Evolutionary conservation across 2,113 vertebrate genomes (phyloP), one percentile per base, ranked within the genome.

Genomic region (Oreochromis tanganicae): DNA sequence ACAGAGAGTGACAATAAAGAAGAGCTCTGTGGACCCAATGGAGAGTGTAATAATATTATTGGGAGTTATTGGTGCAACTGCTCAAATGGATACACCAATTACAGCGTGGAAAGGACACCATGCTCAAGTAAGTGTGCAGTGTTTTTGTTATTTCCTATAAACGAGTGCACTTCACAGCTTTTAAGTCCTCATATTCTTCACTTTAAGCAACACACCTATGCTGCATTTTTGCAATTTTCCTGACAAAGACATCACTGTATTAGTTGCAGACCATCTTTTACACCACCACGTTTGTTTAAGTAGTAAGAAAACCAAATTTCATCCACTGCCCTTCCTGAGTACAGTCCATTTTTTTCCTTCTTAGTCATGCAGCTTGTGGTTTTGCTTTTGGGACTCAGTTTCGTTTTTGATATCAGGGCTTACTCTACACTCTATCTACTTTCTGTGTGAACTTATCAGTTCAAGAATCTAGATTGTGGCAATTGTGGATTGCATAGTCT

Each of bases 21-120:
- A 34, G 4, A 81, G 6, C 48, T 95, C 29, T 97, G 96, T 63
- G 96, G 96, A 56, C 3, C 6, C 9, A 17, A 81, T 3, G 96
- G 94, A 3, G 29, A 0, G 4, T 97, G 96, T 56, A 2, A 1
- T 17, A 97, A 97, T 73, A 1, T 14, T 2, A 1, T 54, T 1
- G 95, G 96, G 24, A 93, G 94, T 81, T 97, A 94, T 85, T 48
- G 5, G 80, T 97, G 96, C 71, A 29, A 6, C 2, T 97, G 96
- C 84, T 3, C 11, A 10, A 2, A 55, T 19, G 96, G 96, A 80
- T 94, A 89, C 94, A 96, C 92, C 63, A 96, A 91, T 85, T 96
- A 94, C 19, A 93, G 91, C 29, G 88, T 79, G 1, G 2, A 91
- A 34, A 85, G 54, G 48, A 94, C 86, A 6, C 90, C 61, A 14